Evolutionary conservation across 2,888 invertebrate genomes (phyloP), one percentile per base, ranked within the genome.

Genomic region (Lucinisca nassula): DNA sequence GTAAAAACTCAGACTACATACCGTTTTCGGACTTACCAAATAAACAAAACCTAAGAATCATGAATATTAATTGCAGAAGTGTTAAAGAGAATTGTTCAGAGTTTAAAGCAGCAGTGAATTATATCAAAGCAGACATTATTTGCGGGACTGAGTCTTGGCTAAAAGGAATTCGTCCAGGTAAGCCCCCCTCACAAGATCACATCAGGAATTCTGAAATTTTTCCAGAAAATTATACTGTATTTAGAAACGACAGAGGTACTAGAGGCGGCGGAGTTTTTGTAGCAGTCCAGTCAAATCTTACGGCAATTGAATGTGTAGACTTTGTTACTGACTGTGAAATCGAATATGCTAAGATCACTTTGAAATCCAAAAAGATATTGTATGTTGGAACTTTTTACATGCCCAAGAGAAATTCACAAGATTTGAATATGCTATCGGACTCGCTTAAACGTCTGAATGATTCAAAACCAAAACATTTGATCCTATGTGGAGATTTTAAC

Each of bases 161-260:
- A 1, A 78, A 67, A 51, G 78, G 78, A 32, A 45, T 55, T 1
- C 61, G 67, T 38, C 78, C 78, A 1, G 78, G 78, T 30, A 78
- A 78, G 40, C 17, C 37, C 14, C 78, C 61, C 3, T 27, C 58
- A 37, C 2, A 14, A 12, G 67, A 78, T 24, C 61, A 61, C 27
- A 67, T 78, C 24, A 38, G 14, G 21, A 55, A 55, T n/a, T 37
- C 38, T 78, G 78, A 78, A 61, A 55, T 78, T 14, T 78, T 78
- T 21, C 78, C 55, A 37, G 49, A 58, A 67, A 74, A 79, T 32
- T 84, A 61, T 27, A 79, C 40, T 45, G 51, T 77, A 10, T 79
- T 37, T 61, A 73, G 79, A 49, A 84, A 84, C 27, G 84, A 83
- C 40, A 73, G 79, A 84, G 79, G 79, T 32, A 79, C 79, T 10